phyloP scores from a whole-genome alignment of 64 coral and sea anemone species.

The Pocillopora damicornis region DNA sequence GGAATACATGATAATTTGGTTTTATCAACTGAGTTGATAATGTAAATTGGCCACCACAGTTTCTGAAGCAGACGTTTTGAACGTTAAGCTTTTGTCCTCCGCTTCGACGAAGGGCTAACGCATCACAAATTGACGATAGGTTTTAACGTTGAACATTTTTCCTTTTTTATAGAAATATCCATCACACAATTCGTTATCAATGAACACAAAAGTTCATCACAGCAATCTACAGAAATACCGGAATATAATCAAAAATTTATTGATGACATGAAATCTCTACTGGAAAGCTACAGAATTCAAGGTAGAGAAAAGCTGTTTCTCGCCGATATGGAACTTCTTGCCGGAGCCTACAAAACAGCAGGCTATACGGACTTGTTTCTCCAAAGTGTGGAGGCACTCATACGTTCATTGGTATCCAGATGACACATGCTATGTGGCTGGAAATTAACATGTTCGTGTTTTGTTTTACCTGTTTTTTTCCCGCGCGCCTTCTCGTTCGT shows the following conservation, averaged over 20 bases:
- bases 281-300: conserved; percentile 49
- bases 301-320: conserved; percentile 60
- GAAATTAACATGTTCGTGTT: neutral
- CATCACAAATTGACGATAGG: too few relatives aligned
- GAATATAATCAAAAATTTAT: conserved; percentile 61
- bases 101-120: too few relatives aligned
- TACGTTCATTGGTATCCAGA: conserved; percentile 32
- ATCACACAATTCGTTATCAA: conserved; percentile 60
- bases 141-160: neutral
- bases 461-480: too few relatives aligned
- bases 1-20: too few relatives aligned
- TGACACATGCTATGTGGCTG: neutral
- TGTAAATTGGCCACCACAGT: too few relatives aligned
- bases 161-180: conserved; percentile 60
- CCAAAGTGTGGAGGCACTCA: conserved; percentile 49
- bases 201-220: conserved; percentile 43
- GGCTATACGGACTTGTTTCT: conserved; percentile 77
- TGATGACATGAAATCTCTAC: conserved; percentile 61
- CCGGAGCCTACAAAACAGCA: conserved; percentile 58
- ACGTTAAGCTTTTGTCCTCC: too few relatives aligned
- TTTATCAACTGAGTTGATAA: too few relatives aligned
- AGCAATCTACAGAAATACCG: conserved; percentile 28
- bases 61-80: too few relatives aligned
- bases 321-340: conserved; percentile 56
- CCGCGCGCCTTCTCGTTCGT: too few relatives aligned